Base-by-base conservation (phyloP, 2,888 invertebrate species). In the Rhingia campestris region DNA sequence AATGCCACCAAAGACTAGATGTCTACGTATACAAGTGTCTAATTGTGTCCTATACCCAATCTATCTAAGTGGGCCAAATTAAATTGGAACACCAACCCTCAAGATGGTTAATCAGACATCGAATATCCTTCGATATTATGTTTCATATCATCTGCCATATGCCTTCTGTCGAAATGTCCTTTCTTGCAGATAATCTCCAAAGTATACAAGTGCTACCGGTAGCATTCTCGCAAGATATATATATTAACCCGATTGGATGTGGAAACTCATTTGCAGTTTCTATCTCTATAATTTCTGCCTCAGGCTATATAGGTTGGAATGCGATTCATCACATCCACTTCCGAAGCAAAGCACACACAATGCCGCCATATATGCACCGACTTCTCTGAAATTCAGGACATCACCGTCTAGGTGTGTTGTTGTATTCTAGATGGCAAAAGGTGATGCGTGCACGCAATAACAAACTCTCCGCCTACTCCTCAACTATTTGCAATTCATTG, bases 231-330 rank as follows among this genome's bases (percentile, higher is more conserved):
- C 47, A 39, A 63, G 37, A 53, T 49, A 22, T 45, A 63, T 47
- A 22, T 47, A 14, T 58, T 53, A 53, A 12, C 56, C 61, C 39
- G 63, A 77, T 70, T 70, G 49, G 63, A 70, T 54, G 69, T 61
- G 54, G 22, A 77, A 69, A 63, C 74, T 58, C 66, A 66, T 75
- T 66, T 41, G 66, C 66, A n/a, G 58, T 66, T 22, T 22, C 22
- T 22, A 1, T 22, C 22, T 22, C 56, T 63, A 63, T 61, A 39
- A 69, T 69, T 67, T 53, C 53, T 35, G 45, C 69, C 45, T 61
- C 33, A 61, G 39, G 67, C 43, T 39, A 35, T 76, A 61, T 61
- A 69, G 67, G 39, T 39, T 56, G 69, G 70, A 76, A 69, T 61
- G 61, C 69, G 35, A 33, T 14, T 33, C 49, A 22, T 22, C 22